Evolutionary conservation across 64 coral and sea anemone species (phyloP), one percentile per base, ranked within the genome.

Genomic region (Dendronephthya gigantea): DNA sequence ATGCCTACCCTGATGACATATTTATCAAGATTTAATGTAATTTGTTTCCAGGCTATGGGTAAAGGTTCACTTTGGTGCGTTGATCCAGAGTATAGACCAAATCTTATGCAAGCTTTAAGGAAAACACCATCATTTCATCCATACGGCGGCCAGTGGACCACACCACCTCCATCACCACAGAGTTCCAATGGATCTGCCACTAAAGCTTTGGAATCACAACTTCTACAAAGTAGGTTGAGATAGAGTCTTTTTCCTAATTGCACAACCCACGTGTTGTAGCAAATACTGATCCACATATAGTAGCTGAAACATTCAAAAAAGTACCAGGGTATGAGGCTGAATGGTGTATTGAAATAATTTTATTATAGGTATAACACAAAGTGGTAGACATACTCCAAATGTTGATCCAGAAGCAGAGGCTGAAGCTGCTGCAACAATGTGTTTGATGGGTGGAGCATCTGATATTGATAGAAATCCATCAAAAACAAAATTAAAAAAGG

Each of bases 21-120:
- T 82, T 27, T 89, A 50, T 82, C 86, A 81, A 84, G 2, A 50
- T 29, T 35, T 7, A 11, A 30, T 25, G 51, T 40, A 45, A 52
- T 35, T 36, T 89, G 52, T 90, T 93, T 65, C 25, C 86, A 97
- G 94, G 93, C 93, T 91, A 87, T 97, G 87, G 94, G 94, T 38
- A 97, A 97, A 89, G 94, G 94, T 49, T 97, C 94, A 39, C 58
- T 97, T 81, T 97, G 94, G 94, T 92, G 90, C 31, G 92, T 97
- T 17, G 94, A 97, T 85, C 87, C 89, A 37, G 94, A 97, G 40
- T 93, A 89, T 82, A 85, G 94, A 49, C 94, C 94, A 31, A 97
- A 93, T 32, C 83, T 97, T 16, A 82, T 97, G 22, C 94, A 97
- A 91, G 94, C 94, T 51, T 85, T 97, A 10, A 68, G 87, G 82